These are phyloP conservation scores for Bovichtus diacanthus DNA, from an alignment of 2,797 vertebrate genomes.

Conservation along the genomic window DNA sequence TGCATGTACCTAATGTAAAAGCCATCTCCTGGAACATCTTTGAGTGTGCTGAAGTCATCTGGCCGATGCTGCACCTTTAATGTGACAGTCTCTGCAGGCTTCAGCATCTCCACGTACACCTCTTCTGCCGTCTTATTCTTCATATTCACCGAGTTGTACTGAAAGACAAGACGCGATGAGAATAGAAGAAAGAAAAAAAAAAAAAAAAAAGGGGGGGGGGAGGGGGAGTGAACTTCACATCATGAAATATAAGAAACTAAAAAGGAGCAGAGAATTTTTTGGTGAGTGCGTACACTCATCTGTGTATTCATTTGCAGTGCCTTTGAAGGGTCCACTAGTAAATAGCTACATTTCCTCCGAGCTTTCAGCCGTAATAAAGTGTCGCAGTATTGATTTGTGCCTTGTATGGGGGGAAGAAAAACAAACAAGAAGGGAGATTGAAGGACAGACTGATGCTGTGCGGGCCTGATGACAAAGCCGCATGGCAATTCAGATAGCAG, in stretches of 20 bases:
- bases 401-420: slow-evolving; percentile 36
- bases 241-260: slow-evolving; percentile 26
- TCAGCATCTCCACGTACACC: slow-evolving; percentile 97
- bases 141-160: slow-evolving; percentile 93
- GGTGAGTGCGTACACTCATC: slow-evolving; percentile 31
- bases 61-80: slow-evolving; percentile 92
- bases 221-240: slow-evolving; percentile 6
- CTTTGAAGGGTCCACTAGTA: slow-evolving; percentile 30
- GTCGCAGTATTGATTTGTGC: slow-evolving; percentile 71
- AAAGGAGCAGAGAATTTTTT: slow-evolving; percentile 18
- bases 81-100: slow-evolving; percentile 89
- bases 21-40: slow-evolving; percentile 93
- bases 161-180: slow-evolving; percentile 35
- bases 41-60: slow-evolving; percentile 91
- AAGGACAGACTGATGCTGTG: slow-evolving; percentile 51
- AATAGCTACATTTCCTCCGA: slow-evolving; percentile 48
- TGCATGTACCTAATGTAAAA: slow-evolving; percentile 93
- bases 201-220: too few relatives aligned
- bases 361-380: slow-evolving; percentile 67
- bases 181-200: not conserved
- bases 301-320: slow-evolving; percentile 30
- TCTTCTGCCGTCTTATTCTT: slow-evolving; percentile 94
- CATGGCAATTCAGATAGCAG: slow-evolving; percentile 47
- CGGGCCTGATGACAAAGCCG: slow-evolving; percentile 55
- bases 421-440: slow-evolving; percentile 58